These are phyloP conservation scores for Agelastica alni DNA, from an alignment of 2,888 invertebrate species.

Conservation along the genomic window DNA sequence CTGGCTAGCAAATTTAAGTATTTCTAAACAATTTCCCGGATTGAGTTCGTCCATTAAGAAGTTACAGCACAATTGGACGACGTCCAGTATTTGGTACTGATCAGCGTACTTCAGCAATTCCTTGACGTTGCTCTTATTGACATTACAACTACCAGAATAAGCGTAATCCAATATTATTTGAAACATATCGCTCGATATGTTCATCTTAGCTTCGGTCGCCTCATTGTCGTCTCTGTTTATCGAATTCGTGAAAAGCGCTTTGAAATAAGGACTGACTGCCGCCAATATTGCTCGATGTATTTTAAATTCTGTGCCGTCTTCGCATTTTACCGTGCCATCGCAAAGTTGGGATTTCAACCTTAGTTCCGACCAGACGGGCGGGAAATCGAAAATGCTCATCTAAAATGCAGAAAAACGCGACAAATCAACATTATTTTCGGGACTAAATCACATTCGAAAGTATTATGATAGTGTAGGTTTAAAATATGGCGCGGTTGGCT, in stretches of 20 bases:
- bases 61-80: slow-evolving; percentile 71
- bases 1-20: slow-evolving; percentile 70
- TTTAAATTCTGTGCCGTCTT: slow-evolving; percentile 64
- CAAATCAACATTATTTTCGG: too few relatives aligned
- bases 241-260: slow-evolving; percentile 70
- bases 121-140: slow-evolving; percentile 71
- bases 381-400: slow-evolving; percentile 64
- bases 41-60: slow-evolving; percentile 67
- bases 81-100: slow-evolving; percentile 73
- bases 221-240: slow-evolving; percentile 66
- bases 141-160: slow-evolving; percentile 70
- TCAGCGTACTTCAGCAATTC: slow-evolving; percentile 71
- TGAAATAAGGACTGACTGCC: slow-evolving; percentile 75
- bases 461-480: too few relatives aligned
- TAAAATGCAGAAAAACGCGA: too few relatives aligned
- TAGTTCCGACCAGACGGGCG: slow-evolving; percentile 70
- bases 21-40: slow-evolving; percentile 72
- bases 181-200: slow-evolving; percentile 65
- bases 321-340: slow-evolving; percentile 70
- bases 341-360: slow-evolving; percentile 69
- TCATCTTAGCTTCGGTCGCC: slow-evolving; percentile 64
- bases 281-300: slow-evolving; percentile 74
- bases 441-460: too few relatives aligned
- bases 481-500: too few relatives aligned
- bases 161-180: slow-evolving; percentile 73